Base-by-base conservation (phyloP, 2,113 vertebrate species). In the Pao palembangensis region DNA sequence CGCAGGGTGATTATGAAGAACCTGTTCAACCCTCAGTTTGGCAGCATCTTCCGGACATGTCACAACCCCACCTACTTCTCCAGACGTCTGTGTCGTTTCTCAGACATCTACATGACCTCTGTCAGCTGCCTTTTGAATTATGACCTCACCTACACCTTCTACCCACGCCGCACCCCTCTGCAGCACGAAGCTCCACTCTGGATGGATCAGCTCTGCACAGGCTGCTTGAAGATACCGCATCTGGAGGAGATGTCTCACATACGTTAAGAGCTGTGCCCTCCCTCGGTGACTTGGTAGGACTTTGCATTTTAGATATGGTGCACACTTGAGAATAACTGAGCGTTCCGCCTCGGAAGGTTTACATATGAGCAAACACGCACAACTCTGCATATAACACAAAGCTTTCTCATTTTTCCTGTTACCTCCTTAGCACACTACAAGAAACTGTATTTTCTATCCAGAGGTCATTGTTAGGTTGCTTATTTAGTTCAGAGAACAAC, bases 61-160 rank as follows among this genome's bases (percentile, higher is more conserved):
- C 93, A 93, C 85, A 93, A 93, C 72, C 93, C 93, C 49, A 93
- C 92, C 14, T 93, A 93, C 80, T 93, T 93, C 82, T 93, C 92
- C 61, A 80, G 92, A 2, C 91, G 92, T 0, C 88, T 93, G 46
- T 90, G 88, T 61, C 90, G 93, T 20, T 93, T 93, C 81, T 93
- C 93, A 0, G 93, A 93, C 72, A 49, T 93, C 58, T 93, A 93
- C 88, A 93, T 93, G 92, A 84, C 86, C 10, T 93, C 92, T 8
- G 56, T 93, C 58, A 92, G 93, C 88, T 92, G 92, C 18, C 85
- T 93, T 13, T 74, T 93, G 60, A 93, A 93, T 69, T 93, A 93
- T 3, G 92, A 93, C 80, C 79, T 74, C 0, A 76, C 75, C 0
- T 92, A 92, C 80, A 93, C 88, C 0, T 93, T 93, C 79, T 93